Evolutionary conservation across 2,797 vertebrate species (phyloP).

Genomic region (Sebastes minor): DNA sequence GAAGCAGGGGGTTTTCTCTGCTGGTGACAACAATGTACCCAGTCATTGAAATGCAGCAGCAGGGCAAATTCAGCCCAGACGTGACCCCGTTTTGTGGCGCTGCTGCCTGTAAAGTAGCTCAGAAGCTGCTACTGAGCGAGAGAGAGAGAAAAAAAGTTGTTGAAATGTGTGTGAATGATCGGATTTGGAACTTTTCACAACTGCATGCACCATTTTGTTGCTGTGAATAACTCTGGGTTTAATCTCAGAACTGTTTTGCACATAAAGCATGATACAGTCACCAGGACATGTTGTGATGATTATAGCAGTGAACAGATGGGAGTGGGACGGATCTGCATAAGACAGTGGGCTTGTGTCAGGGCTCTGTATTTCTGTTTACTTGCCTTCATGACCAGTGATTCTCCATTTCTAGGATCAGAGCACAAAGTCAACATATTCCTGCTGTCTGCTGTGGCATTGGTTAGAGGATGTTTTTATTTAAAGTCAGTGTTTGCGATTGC

Average conservation of each 20-base stretch:
- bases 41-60: slow-evolving; percentile 62
- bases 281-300: slow-evolving; percentile 34
- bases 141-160: neutral
- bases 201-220: neutral
- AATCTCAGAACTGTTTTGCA: slow-evolving; percentile 8
- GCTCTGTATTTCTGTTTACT: slow-evolving; percentile 46
- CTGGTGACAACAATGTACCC: slow-evolving; percentile 56
- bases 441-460: neutral
- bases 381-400: slow-evolving; percentile 38
- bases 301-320: slow-evolving; percentile 62
- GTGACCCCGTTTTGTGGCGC: slow-evolving; percentile 36
- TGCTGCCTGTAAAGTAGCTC: neutral
- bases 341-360: slow-evolving; percentile 54
- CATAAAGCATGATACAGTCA: slow-evolving; percentile 41
- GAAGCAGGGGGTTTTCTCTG: slow-evolving; percentile 37
- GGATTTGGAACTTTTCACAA: neutral
- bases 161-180: neutral
- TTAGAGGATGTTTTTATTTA: neutral
- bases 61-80: slow-evolving; percentile 32
- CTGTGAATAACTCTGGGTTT: neutral
- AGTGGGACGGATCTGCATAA: slow-evolving; percentile 65
- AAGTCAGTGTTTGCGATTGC: neutral
- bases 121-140: neutral
- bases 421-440: neutral
- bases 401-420: slow-evolving; percentile 15